Evolutionary conservation across 2,113 vertebrate genomes (phyloP).

Genomic region (Otolemur garnettii): DNA sequence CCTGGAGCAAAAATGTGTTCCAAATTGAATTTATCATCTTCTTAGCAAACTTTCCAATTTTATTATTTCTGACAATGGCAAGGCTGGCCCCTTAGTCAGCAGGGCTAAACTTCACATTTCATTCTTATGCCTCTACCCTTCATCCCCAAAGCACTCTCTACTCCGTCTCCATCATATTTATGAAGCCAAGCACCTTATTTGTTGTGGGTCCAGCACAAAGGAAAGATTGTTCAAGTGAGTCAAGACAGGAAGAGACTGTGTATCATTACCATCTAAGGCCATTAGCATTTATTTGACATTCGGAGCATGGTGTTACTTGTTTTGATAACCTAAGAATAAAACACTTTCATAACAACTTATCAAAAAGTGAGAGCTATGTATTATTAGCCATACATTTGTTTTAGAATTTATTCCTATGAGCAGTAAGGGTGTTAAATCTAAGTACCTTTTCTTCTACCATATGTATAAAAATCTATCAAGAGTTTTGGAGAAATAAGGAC

Average conservation of each 20-base stretch:
- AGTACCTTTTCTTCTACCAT: neutral
- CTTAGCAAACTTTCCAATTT: neutral
- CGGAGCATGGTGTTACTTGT: neutral
- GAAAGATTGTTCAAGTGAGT: neutral
- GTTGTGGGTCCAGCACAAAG: neutral
- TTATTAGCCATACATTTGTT: neutral
- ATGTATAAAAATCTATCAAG: neutral
- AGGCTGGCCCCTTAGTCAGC: neutral
- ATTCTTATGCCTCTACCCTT: neutral
- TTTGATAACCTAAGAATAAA: neutral
- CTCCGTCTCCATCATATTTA: neutral
- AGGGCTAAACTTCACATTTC: neutral
- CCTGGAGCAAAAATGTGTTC: neutral
- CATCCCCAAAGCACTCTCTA: neutral
- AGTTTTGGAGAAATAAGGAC: constrained; percentile 40
- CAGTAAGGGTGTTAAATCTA: neutral
- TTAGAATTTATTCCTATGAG: neutral
- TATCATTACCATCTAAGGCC: neutral
- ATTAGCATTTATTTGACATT: neutral
- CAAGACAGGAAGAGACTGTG: neutral
- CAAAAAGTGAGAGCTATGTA: neutral
- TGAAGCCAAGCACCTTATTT: neutral
- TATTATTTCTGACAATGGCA: neutral
- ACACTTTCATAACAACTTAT: neutral
- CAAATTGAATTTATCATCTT: neutral